A percentile compares a stretch with the other conserved stretches of the same genome.
These are phyloP conservation scores for Nephotettix cincticeps DNA, from an alignment of 1,140 invertebrate genomes.

Conservation along the genomic window DNA sequence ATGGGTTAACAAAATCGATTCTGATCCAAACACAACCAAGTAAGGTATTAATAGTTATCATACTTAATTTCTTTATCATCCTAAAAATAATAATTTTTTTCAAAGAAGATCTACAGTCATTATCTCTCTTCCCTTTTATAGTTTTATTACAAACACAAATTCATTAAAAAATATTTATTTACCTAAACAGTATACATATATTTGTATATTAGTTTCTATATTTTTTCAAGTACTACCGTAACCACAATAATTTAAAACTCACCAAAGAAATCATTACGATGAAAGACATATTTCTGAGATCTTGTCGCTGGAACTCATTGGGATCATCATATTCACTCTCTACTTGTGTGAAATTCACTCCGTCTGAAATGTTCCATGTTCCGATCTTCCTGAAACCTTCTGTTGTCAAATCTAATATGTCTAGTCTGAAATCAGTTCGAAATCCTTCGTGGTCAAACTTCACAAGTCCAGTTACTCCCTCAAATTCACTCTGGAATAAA, in stretches of 20 bases:
- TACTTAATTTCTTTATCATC: too few relatives aligned
- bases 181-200: too few relatives aligned
- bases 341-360: slow-evolving; percentile 28
- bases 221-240: too few relatives aligned
- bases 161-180: too few relatives aligned
- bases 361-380: slow-evolving; percentile 52
- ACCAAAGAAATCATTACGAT: slow-evolving; percentile 76
- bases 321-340: not conserved
- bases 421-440: slow-evolving; percentile 77
- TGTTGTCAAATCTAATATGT: slow-evolving; percentile 70
- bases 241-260: slow-evolving; percentile 1
- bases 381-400: slow-evolving; percentile 70
- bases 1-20: too few relatives aligned
- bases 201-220: too few relatives aligned
- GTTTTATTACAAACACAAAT: too few relatives aligned
- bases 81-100: too few relatives aligned
- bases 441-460: slow-evolving; percentile 84
- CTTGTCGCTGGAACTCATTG: slow-evolving; percentile 32
- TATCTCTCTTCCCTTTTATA: too few relatives aligned
- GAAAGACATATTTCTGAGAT: slow-evolving; percentile 79
- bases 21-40: too few relatives aligned
- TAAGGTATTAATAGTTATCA: too few relatives aligned
- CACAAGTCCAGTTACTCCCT: slow-evolving; percentile 79
- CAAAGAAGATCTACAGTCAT: too few relatives aligned
- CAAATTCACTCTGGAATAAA: slow-evolving; percentile 57